Evolutionary conservation across 2,113 vertebrate species (phyloP).

Genomic region (Telmatochromis bifrenatus): DNA sequence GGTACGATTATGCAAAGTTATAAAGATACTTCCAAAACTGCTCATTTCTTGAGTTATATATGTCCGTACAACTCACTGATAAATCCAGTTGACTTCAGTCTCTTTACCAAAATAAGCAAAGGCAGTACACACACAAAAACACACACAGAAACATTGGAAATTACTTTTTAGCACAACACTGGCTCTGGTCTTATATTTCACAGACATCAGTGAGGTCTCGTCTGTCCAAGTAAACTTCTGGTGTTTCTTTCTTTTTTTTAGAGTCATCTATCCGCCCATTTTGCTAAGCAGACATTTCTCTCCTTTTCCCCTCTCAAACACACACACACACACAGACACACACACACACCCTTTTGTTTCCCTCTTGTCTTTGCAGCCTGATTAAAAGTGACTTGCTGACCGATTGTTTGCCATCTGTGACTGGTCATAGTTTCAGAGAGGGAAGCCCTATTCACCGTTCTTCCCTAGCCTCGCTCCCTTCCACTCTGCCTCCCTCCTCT

Average conservation of each 20-base stretch:
- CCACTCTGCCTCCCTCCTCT: not conserved
- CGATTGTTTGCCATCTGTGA: slow-evolving; percentile 62
- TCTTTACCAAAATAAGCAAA: not conserved
- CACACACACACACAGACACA: not conserved
- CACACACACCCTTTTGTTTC: not conserved
- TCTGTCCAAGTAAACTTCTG: not conserved
- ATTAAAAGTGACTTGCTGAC: slow-evolving; percentile 34
- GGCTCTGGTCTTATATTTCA: not conserved
- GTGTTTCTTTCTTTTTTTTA: not conserved
- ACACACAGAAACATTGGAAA: not conserved
- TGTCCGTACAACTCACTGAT: not conserved
- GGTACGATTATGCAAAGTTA: not conserved
- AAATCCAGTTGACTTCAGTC: not conserved
- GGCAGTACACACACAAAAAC: not conserved
- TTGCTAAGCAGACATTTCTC: not conserved
- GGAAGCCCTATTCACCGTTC: slow-evolving; percentile 35
- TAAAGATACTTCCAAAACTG: not conserved
- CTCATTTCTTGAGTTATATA: not conserved
- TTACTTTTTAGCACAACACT: not conserved
- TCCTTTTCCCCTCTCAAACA: not conserved
- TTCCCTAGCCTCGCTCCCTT: not conserved
- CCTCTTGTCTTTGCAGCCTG: slow-evolving; percentile 3
- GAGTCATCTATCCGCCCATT: not conserved
- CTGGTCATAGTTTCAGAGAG: slow-evolving; percentile 37
- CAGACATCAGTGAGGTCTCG: not conserved